phyloP scores from a whole-genome alignment of 30 jellyfish, hydroid and myxozoan species.

The Aurelia aurita complex sp. Pacific region DNA sequence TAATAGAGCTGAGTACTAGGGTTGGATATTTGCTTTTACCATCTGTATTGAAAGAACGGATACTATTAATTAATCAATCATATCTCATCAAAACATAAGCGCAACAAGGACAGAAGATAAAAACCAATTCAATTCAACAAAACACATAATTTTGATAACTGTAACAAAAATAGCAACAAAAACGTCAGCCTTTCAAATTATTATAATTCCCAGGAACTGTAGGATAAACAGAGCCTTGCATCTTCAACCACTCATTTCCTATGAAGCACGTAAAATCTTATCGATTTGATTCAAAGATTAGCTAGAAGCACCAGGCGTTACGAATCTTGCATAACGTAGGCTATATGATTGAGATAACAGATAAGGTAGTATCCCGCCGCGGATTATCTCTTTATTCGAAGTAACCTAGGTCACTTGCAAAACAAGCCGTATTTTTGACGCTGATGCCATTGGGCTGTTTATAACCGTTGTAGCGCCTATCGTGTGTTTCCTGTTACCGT shows the following conservation, averaged over 20 bases:
- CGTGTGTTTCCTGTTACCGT: too few relatives aligned
- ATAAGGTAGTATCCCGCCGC: constrained; percentile 15
- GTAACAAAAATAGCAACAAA: constrained; percentile 18
- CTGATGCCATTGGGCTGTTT: too few relatives aligned
- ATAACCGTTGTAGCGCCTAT: too few relatives aligned
- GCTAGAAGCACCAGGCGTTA: background rate
- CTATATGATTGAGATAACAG: constrained; percentile 3
- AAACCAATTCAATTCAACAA: background rate
- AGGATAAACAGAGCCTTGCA: constrained; percentile 5
- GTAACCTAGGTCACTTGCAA: too few relatives aligned
- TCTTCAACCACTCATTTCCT: constrained; percentile 38
- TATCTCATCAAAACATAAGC: too few relatives aligned
- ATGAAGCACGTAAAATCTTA: constrained; percentile 22
- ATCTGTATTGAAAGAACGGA: too few relatives aligned
- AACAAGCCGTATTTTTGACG: too few relatives aligned
- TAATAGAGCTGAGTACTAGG: too few relatives aligned
- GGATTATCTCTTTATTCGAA: background rate
- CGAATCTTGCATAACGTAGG: background rate
- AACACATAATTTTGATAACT: background rate
- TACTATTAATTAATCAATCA: too few relatives aligned
- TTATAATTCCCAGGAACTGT: constrained; percentile 4
- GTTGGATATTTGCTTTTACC: too few relatives aligned
- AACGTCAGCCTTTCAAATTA: constrained; percentile 7
- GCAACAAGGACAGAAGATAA: background rate
- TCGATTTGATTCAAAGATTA: constrained; percentile 29